A percentile compares a stretch with the other conserved stretches of the same genome.
Evolutionary conservation across 1,140 invertebrate species (phyloP).

Genomic region (Drosophila saltans): DNA sequence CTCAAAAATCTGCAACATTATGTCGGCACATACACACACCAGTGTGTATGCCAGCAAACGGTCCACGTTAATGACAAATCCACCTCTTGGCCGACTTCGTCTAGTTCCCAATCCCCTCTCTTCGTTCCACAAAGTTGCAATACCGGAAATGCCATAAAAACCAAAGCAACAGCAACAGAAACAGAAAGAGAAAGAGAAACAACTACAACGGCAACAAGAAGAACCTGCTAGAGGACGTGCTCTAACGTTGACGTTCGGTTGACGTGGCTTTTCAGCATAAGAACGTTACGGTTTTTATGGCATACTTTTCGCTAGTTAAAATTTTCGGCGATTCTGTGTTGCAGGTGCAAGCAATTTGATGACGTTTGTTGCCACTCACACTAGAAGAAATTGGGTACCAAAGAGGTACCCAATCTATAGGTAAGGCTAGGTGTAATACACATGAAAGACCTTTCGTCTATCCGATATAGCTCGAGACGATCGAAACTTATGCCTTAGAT

Average conservation of each 20-base stretch:
- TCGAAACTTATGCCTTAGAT: too few relatives aligned
- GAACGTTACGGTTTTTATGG: slow-evolving; percentile 20
- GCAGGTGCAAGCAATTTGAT: slow-evolving; percentile 21
- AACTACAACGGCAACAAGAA: slow-evolving; percentile 6
- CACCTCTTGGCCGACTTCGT: slow-evolving; percentile 2
- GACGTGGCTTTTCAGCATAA: slow-evolving; percentile 23
- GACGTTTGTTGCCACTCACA: slow-evolving; percentile 4
- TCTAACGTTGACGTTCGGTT: slow-evolving; percentile 15
- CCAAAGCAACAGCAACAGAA: slow-evolving; percentile 12
- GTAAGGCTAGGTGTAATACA: too few relatives aligned
- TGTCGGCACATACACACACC: background rate
- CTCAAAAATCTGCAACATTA: slow-evolving; percentile 21
- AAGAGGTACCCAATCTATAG: too few relatives aligned
- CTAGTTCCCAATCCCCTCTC: background rate
- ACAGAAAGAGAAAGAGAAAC: slow-evolving; percentile 7
- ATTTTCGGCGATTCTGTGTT: slow-evolving; percentile 18
- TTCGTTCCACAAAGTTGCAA: slow-evolving; percentile 16
- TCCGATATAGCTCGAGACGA: too few relatives aligned
- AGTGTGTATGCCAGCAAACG: background rate
- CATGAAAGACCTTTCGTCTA: too few relatives aligned
- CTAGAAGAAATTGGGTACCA: background rate
- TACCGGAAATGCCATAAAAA: slow-evolving; percentile 21
- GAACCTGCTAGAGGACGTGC: slow-evolving; percentile 2
- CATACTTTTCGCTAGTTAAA: slow-evolving; percentile 23
- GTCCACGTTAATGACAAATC: slow-evolving; percentile 18